Evolutionary conservation across 2,113 vertebrate species (phyloP), one percentile per base, ranked within the genome.

Genomic region (Forbesichthys papilliferus): DNA sequence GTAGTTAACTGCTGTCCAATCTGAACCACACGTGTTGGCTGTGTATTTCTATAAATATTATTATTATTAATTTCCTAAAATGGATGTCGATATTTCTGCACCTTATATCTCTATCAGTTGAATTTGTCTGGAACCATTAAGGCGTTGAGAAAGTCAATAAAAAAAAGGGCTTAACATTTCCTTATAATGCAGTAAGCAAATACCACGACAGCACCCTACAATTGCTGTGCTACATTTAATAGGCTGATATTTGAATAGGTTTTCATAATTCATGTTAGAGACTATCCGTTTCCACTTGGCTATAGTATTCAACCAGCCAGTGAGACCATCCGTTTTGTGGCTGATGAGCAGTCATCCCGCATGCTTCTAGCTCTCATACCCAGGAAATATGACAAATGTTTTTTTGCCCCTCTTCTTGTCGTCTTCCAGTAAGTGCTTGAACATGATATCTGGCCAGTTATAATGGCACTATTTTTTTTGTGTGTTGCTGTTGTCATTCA

Each of bases 361-460:
- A 33, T 10, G 18, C 64, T 13, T 77, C 54, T 71, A 64, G 16
- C 60, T 62, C 33, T 69, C 18, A 61, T 75, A 74, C 54, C 47
- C 82, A 74, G 76, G 68, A 82, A 71, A 48, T 68, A 76, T 89
- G 88, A 86, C 82, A 81, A 82, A 86, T 80, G 64, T 77, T 74
- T 75, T 53, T 80, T 61, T 48, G 59, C 68, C 54, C 78, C 71
- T 48, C 16, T 77, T 61, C 47, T 67, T 56, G 27, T 64, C 71
- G 63, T 68, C 42, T 93, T 81, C 89, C 86, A 79, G 83, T 90
- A 90, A 90, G 69, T 78, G 72, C 58, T 34, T 66, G 48, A 85
- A 77, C 76, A 74, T 87, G 87, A 82, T 81, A 79, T 73, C 69
- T 79, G 73, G 36, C 72, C 70, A 59, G 61, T 36, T 55, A 52